Base-by-base conservation (phyloP, 2,888 invertebrate species). In the Subacronicta megacephala region DNA sequence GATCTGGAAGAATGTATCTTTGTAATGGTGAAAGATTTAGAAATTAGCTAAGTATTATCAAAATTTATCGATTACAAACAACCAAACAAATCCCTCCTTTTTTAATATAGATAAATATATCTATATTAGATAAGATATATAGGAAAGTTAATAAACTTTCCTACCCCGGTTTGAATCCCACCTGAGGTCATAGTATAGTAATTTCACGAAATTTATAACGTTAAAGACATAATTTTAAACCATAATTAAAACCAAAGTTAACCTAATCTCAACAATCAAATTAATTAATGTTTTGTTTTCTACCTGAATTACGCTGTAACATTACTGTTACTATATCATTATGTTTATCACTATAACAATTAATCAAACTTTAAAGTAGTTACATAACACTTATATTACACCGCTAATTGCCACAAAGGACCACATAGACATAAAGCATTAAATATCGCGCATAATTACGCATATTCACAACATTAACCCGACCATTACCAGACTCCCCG, bases 281-380 rank as follows among this genome's bases (percentile, higher is more conserved):
- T 41, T 52, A 64, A 69, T 61, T 69, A 58, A 73, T 61, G 70
- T 40, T 42, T 41, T 41, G 49, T 56, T 62, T 62, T 62, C 60
- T 61, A 57, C 52, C 54, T 44, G 42, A 64, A 64, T 73, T 47
- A 50, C 51, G 35, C 31, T 54, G 50, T 51, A n/a, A n/a, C n/a
- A n/a, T n/a, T n/a, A 59, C 54, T 49, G 62, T 56, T 44, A 63
- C 50, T 52, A 65, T 50, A 50, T 62, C 52, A 51, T 70, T 62
- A 49, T 44, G 45, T 70, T 69, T 66, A 55, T 63, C 58, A 72
- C 53, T 41, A 66, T 71, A 51, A 62, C 62, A 67, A 44, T 64
- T 52, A 54, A 68, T 68, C 67, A 68, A 56, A 67, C 62, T 68
- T 72, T 67, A 73, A 64, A 73, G 57, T 62, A 67, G 61, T 61